Percentiles rank a stretch among this genome's conserved stretches.
Evolutionary conservation across 2,797 vertebrate species (phyloP).

Genomic region (Molothrus aeneus): DNA sequence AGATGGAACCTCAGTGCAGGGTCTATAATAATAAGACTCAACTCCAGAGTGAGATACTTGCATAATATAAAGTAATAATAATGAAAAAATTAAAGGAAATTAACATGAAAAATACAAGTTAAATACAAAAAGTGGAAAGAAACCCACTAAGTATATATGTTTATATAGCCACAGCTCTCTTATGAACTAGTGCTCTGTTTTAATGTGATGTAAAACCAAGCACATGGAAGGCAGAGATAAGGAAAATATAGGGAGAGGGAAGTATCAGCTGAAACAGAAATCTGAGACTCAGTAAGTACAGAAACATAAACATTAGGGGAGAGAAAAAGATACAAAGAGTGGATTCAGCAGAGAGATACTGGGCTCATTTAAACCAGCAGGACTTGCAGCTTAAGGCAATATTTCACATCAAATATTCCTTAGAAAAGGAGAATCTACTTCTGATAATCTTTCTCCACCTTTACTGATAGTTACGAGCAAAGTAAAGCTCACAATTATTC

Average conservation of each 20-base stretch:
- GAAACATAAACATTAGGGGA: not conserved
- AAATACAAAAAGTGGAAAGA: not conserved
- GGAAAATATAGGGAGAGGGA: slow-evolving; percentile 16
- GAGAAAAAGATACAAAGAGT: not conserved
- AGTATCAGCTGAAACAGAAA: slow-evolving; percentile 1
- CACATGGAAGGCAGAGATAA: slow-evolving; percentile 35
- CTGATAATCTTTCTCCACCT: not conserved
- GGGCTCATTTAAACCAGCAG: not conserved
- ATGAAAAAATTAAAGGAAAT: not conserved
- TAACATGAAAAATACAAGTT: not conserved
- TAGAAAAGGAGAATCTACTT: not conserved
- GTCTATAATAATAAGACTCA: not conserved
- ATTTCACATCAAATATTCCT: not conserved
- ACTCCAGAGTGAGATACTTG: not conserved
- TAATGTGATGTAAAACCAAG: slow-evolving; percentile 31
- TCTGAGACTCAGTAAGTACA: not conserved
- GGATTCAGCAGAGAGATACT: not conserved
- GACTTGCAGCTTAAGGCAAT: not conserved
- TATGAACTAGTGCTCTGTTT: not conserved
- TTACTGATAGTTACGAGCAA: not conserved
- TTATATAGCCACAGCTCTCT: not conserved
- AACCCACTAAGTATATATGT: not conserved
- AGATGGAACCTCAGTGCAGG: not conserved
- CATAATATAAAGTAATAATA: slow-evolving; percentile 19
- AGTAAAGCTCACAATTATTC: not conserved